Conservation (phyloP, 1,140 invertebrate species). For the Drosophila ogumai region DNA sequence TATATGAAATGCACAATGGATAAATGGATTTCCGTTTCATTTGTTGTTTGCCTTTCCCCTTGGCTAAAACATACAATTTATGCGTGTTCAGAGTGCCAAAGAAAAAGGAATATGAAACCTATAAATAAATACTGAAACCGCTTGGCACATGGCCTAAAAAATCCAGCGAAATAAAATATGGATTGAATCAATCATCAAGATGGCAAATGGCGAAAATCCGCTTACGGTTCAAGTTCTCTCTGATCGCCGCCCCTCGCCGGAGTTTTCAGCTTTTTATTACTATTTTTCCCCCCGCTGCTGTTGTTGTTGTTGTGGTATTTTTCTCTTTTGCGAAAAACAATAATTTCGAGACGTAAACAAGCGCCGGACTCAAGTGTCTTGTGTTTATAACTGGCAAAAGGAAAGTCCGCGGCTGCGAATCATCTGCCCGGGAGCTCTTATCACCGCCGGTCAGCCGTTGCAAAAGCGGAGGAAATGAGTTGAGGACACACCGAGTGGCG, state of each 20-base stretch:
- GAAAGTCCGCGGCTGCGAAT: background rate
- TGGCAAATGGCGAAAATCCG: slow-evolving; percentile 27
- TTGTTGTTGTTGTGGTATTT: background rate
- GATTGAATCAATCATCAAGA: slow-evolving; percentile 31
- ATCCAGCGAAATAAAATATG: slow-evolving; percentile 23
- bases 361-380: slow-evolving; percentile 19
- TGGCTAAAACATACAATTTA: slow-evolving; percentile 2
- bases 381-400: slow-evolving; percentile 28
- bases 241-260: background rate
- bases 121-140: slow-evolving; percentile 33
- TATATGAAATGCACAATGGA: background rate
- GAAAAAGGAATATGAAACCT: background rate
- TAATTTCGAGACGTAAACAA: slow-evolving; percentile 33
- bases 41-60: background rate
- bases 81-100: background rate
- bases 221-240: slow-evolving; percentile 16
- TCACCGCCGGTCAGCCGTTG: slow-evolving; percentile 16
- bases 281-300: background rate
- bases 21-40: background rate
- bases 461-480: background rate
- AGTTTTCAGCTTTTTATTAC: background rate
- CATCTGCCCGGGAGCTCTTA: slow-evolving; percentile 26
- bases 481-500: slow-evolving; percentile 8
- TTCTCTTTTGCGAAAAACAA: slow-evolving; percentile 2
- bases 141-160: slow-evolving; percentile 19